These are phyloP conservation scores for Coturnix japonica DNA, from an alignment of 2,113 vertebrate species.

Conservation along the genomic window DNA sequence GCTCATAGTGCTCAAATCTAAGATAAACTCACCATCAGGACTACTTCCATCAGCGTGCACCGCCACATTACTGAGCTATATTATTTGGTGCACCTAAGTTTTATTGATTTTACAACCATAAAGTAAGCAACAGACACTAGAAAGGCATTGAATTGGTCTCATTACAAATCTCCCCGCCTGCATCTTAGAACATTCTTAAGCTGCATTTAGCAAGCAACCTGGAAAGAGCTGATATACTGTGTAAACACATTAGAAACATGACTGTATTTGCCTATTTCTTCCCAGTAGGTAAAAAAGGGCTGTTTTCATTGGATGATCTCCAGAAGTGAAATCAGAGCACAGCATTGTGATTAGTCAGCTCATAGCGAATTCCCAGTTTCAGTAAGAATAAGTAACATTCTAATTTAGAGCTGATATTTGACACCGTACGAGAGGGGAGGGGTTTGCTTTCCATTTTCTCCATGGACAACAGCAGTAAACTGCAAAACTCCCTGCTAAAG, in stretches of 20 bases:
- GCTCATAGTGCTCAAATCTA: neutral
- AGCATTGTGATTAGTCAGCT: conserved; percentile 66
- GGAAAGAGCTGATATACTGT: conserved; percentile 48
- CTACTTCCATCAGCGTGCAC: neutral
- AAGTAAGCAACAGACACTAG: conserved; percentile 19
- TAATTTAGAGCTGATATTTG: conserved; percentile 57
- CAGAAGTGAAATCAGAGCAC: conserved; percentile 65
- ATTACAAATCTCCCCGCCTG: conserved; percentile 51
- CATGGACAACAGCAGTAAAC: conserved; percentile 26
- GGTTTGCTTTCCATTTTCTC: conserved; percentile 41
- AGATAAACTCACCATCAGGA: conserved; percentile 31
- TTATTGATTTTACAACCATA: conserved; percentile 51
- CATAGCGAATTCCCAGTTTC: conserved; percentile 57
- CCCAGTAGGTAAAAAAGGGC: conserved; percentile 61
- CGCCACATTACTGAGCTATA: neutral
- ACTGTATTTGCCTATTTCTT: conserved; percentile 64
- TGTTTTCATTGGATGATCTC: conserved; percentile 63
- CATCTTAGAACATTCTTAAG: conserved; percentile 46
- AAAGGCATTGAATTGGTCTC: conserved; percentile 26
- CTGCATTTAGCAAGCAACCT: conserved; percentile 60
- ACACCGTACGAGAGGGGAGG: conserved; percentile 4
- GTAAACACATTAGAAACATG: conserved; percentile 51
- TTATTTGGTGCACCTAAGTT: conserved; percentile 8
- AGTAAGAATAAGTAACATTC: conserved; percentile 60
- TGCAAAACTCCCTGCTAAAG: conserved; percentile 46